Conservation (phyloP, 2,888 invertebrate genomes). For the Eupsilia transversa region DNA sequence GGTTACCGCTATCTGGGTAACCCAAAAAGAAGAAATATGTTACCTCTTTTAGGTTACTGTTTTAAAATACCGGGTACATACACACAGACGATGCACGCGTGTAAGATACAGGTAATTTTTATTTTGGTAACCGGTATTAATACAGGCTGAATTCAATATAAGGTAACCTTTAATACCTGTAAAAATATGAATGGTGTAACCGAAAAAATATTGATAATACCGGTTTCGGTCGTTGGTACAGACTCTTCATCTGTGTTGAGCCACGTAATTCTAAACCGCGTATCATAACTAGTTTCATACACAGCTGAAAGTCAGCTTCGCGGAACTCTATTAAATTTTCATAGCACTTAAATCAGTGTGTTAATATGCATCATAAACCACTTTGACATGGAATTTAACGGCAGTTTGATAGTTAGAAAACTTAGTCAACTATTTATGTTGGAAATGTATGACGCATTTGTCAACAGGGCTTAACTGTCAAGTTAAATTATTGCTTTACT, state of each 20-base stretch:
- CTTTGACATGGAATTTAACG: constrained; percentile 53
- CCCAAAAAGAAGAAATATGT: too few species aligned
- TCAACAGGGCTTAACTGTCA: neutral
- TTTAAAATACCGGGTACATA: too few species aligned
- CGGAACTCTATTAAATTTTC: constrained; percentile 41
- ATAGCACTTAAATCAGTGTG: constrained; percentile 52
- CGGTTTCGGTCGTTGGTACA: too few species aligned
- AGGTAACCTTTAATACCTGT: too few species aligned
- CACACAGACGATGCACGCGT: too few species aligned
- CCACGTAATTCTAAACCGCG: neutral
- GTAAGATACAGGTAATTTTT: too few species aligned
- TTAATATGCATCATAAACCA: constrained; percentile 57
- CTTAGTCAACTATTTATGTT: constrained; percentile 46
- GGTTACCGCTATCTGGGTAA: too few species aligned
- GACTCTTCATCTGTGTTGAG: neutral
- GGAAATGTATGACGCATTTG: constrained; percentile 23
- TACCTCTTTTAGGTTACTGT: too few species aligned
- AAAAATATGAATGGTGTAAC: too few species aligned
- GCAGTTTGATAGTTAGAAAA: constrained; percentile 52
- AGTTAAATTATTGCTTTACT: constrained; percentile 4
- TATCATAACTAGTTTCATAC: constrained; percentile 4
- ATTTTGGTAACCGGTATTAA: too few species aligned
- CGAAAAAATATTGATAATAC: too few species aligned
- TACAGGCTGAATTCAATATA: too few species aligned
- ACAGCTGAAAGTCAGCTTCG: constrained; percentile 15